Evolutionary conservation across 2,888 invertebrate genomes (phyloP).

Genomic region (Drosophila merina): DNA sequence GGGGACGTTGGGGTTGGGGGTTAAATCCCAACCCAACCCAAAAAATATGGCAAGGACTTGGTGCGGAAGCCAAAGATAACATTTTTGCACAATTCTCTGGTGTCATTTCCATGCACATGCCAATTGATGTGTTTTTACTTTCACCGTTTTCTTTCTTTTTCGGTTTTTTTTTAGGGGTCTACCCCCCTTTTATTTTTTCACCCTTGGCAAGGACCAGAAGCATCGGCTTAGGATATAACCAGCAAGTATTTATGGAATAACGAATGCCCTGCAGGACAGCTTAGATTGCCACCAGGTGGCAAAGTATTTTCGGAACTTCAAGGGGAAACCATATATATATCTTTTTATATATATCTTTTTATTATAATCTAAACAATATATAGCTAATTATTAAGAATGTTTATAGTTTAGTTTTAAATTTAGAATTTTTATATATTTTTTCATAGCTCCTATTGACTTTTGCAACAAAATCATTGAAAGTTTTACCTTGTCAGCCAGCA

Average conservation of each 20-base stretch:
- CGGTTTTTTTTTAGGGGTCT: background rate
- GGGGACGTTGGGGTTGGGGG: conserved; percentile 1
- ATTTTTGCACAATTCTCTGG: conserved; percentile 81
- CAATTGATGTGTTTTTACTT: conserved; percentile 82
- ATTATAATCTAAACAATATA: background rate
- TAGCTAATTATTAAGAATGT: background rate
- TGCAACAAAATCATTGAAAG: background rate
- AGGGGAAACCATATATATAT: too few relatives aligned
- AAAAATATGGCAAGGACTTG: conserved; percentile 52
- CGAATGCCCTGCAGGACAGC: conserved; percentile 14
- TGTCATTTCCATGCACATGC: conserved; percentile 82
- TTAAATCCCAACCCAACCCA: conserved; percentile 72
- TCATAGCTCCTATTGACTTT: background rate
- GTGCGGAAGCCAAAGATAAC: conserved; percentile 83
- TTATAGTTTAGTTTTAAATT: too few relatives aligned
- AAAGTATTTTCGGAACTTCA: background rate
- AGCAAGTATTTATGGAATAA: conserved; percentile 24
- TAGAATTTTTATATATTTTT: too few relatives aligned
- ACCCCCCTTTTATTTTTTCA: conserved; percentile 8
- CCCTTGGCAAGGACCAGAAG: conserved; percentile 9
- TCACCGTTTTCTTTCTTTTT: conserved; percentile 44
- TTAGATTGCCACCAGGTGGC: background rate
- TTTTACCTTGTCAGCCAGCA: background rate
- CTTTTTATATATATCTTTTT: background rate
- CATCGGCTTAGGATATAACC: conserved; percentile 27